Evolutionary conservation across 2,888 invertebrate genomes (phyloP).

Genomic region (Catocala fraxini): DNA sequence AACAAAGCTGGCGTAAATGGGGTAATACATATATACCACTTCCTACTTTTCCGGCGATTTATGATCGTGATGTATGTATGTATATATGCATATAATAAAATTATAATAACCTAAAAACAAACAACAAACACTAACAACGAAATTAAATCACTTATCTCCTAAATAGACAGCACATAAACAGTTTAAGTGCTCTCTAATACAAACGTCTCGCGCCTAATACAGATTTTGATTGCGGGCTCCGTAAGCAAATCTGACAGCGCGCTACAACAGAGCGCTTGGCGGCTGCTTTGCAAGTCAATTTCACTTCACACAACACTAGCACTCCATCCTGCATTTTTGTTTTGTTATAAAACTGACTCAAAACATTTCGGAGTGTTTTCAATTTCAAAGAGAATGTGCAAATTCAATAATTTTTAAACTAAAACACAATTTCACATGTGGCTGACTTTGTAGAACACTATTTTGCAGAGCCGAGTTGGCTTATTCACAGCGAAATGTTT

Average conservation of each 20-base stretch:
- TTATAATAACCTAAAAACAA: not conserved
- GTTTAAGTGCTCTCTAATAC: slow-evolving; percentile 6
- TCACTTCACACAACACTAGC: slow-evolving; percentile 53
- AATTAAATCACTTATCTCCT: slow-evolving; percentile 17
- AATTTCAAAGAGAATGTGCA: slow-evolving; percentile 22
- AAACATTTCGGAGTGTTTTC: slow-evolving; percentile 19
- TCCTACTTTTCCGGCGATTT: too few relatives aligned
- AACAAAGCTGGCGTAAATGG: too few relatives aligned
- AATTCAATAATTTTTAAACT: slow-evolving; percentile 23
- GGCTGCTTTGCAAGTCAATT: slow-evolving; percentile 72
- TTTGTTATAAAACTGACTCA: slow-evolving; percentile 32
- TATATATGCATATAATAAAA: not conserved
- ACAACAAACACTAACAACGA: slow-evolving; percentile 5
- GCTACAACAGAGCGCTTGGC: slow-evolving; percentile 26
- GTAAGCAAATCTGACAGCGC: slow-evolving; percentile 31
- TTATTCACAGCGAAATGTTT: slow-evolving; percentile 5
- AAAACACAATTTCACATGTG: slow-evolving; percentile 25
- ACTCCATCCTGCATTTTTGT: slow-evolving; percentile 47
- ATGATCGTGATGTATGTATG: too few relatives aligned
- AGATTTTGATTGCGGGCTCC: slow-evolving; percentile 29
- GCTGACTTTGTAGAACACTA: slow-evolving; percentile 11
- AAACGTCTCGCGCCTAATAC: slow-evolving; percentile 18
- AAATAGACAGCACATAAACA: not conserved
- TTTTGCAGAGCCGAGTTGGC: slow-evolving; percentile 2
- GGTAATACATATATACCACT: too few relatives aligned